These are phyloP conservation scores for Tilapia sparmanii DNA, from an alignment of 2,113 vertebrate genomes.

Conservation along the genomic window DNA sequence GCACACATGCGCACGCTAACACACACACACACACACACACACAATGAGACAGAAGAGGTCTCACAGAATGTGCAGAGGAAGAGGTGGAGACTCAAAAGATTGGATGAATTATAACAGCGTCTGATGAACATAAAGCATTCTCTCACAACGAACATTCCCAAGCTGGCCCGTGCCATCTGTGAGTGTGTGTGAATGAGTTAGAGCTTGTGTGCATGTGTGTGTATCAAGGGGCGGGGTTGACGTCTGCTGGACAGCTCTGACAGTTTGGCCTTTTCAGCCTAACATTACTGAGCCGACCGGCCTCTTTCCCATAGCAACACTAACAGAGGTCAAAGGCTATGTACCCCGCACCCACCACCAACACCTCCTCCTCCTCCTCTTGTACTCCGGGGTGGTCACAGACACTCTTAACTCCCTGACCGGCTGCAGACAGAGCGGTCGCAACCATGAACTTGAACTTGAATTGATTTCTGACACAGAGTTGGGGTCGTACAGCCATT, in stretches of 20 bases:
- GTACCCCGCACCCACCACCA: constrained; percentile 4
- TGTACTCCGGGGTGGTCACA: constrained; percentile 37
- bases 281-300: constrained; percentile 66
- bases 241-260: constrained; percentile 68
- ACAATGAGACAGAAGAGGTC: background rate
- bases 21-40: background rate
- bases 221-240: constrained; percentile 39
- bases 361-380: background rate
- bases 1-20: background rate
- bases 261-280: constrained; percentile 73
- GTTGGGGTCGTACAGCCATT: background rate
- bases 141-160: constrained; percentile 56
- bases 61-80: background rate
- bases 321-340: constrained; percentile 71
- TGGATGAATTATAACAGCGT: constrained; percentile 43
- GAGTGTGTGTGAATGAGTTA: constrained; percentile 32
- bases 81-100: constrained; percentile 6
- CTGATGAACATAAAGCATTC: constrained; percentile 55
- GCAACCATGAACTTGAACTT: constrained; percentile 64
- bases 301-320: constrained; percentile 74
- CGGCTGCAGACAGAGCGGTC: constrained; percentile 8
- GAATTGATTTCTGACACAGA: background rate
- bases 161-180: constrained; percentile 61
- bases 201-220: background rate
- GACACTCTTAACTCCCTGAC: constrained; percentile 14